phyloP scores from a whole-genome alignment of 2,113 vertebrate species.

The Pungitius pungitius region DNA sequence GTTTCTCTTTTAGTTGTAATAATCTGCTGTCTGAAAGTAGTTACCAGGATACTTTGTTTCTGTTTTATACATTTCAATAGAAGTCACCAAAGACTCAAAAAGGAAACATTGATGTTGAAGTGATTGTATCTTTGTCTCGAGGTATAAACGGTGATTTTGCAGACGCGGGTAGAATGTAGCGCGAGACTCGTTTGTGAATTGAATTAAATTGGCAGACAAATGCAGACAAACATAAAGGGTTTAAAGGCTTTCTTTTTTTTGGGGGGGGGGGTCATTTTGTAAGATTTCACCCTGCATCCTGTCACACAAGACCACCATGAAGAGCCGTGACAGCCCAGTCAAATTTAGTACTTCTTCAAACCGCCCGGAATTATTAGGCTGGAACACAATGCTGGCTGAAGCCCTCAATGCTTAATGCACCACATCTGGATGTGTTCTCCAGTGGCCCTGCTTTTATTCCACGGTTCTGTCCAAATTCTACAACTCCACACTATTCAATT shows the following conservation, averaged over 20 bases:
- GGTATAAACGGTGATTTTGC: slow-evolving; percentile 18
- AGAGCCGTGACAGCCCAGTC: slow-evolving; percentile 6
- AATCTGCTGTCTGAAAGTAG: slow-evolving; percentile 24
- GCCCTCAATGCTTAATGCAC: slow-evolving; percentile 19
- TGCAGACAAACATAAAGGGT: neutral
- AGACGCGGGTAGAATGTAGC: slow-evolving; percentile 17
- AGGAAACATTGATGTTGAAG: neutral
- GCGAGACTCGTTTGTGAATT: slow-evolving; percentile 36
- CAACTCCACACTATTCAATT: neutral
- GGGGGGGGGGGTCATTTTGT: neutral
- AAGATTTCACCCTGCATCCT: neutral
- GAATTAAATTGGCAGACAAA: slow-evolving; percentile 45
- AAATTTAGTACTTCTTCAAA: slow-evolving; percentile 16
- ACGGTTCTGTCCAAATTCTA: slow-evolving; percentile 22
- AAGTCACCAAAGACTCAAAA: slow-evolving; percentile 49
- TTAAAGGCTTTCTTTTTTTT: slow-evolving; percentile 25
- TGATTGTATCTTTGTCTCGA: slow-evolving; percentile 20
- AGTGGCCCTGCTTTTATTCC: slow-evolving; percentile 15
- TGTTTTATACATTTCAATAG: slow-evolving; percentile 48
- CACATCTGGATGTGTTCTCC: slow-evolving; percentile 21
- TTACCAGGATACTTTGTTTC: neutral
- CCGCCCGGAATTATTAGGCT: slow-evolving; percentile 28
- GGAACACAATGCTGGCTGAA: slow-evolving; percentile 33
- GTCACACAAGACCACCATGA: neutral
- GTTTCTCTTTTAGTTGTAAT: slow-evolving; percentile 28